These are phyloP conservation scores for Stercorarius parasiticus DNA, from an alignment of 2,113 vertebrate species.

Conservation along the genomic window DNA sequence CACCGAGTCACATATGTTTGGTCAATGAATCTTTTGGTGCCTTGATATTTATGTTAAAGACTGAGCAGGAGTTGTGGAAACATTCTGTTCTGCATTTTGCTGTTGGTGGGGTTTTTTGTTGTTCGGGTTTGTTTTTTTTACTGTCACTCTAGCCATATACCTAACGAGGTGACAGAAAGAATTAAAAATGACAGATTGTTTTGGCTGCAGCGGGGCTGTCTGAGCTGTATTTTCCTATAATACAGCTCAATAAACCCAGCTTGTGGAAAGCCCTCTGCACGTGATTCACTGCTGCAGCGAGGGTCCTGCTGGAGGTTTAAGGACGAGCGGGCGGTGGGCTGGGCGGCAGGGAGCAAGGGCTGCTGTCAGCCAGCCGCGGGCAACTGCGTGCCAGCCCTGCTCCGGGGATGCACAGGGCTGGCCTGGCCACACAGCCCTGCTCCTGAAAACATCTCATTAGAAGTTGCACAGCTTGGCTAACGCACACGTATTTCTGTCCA, in stretches of 20 bases:
- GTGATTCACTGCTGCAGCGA: conserved; percentile 49
- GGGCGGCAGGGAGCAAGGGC: not conserved
- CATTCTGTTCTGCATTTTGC: not conserved
- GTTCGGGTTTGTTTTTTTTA: not conserved
- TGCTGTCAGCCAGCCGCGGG: not conserved
- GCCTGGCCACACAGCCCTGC: accelerated
- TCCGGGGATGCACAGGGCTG: not conserved
- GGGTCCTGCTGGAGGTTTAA: not conserved
- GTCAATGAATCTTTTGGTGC: conserved; percentile 68
- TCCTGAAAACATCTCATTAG: not conserved
- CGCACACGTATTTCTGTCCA: not conserved
- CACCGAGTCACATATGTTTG: conserved; percentile 65
- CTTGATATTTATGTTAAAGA: conserved; percentile 59
- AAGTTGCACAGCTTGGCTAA: not conserved
- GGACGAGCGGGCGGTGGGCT: not conserved
- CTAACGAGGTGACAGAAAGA: conserved; percentile 77
- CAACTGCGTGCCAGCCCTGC: not conserved
- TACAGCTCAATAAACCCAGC: conserved; percentile 67
- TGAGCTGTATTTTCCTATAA: conserved; percentile 65
- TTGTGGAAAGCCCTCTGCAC: conserved; percentile 51
- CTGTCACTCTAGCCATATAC: conserved; percentile 48
- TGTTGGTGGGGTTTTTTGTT: not conserved
- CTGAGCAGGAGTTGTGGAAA: conserved; percentile 35
- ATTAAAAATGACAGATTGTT: conserved; percentile 80
- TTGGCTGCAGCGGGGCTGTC: conserved; percentile 60